Evolutionary conservation across 2,888 invertebrate species (phyloP), one percentile per base, ranked within the genome.

Genomic region (Dorcus hopei): DNA sequence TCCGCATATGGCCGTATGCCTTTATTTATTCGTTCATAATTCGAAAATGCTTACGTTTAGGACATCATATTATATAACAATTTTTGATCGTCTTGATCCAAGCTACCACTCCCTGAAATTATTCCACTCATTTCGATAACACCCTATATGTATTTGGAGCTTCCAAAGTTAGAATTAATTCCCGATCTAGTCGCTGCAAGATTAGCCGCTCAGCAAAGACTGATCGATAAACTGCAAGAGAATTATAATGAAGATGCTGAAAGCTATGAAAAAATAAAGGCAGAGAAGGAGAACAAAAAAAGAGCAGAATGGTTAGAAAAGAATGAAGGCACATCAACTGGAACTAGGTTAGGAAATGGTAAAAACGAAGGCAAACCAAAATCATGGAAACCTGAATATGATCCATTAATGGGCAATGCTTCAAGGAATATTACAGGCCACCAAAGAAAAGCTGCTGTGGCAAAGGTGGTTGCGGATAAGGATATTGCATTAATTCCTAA

Each of bases 141-240:
- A n/a, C n/a, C n/a, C n/a, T n/a, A n/a, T n/a, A n/a, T n/a, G n/a
- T n/a, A n/a, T n/a, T n/a, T n/a, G 3, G 19, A 19, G 19, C 19
- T 19, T 19, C 2, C 19, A 19, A 19, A 19, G 19, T 19, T 19
- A 19, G 19, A 19, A 19, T 19, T 19, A 19, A 19, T 19, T 19
- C 19, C n/a, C n/a, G 19, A 14, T 14, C 65, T 80, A 45, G 65
- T 74, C 33, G 68, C 68, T 38, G 69, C 74, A 53, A 70, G 77
- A 59, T 55, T 77, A 16, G 66, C 68, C 49, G 76, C 73, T 26
- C 72, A 80, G 51, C 78, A 80, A 67, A 64, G 68, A 48, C 71
- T 75, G 1, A 71, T 79, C 52, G 70, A 75, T 62, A 75, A 70
- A 57, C 73, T 81, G 72, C 81, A 82, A 65, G 76, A 79, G 64